Conservation (phyloP, 2,888 invertebrate species). For the Oithona nana region DNA sequence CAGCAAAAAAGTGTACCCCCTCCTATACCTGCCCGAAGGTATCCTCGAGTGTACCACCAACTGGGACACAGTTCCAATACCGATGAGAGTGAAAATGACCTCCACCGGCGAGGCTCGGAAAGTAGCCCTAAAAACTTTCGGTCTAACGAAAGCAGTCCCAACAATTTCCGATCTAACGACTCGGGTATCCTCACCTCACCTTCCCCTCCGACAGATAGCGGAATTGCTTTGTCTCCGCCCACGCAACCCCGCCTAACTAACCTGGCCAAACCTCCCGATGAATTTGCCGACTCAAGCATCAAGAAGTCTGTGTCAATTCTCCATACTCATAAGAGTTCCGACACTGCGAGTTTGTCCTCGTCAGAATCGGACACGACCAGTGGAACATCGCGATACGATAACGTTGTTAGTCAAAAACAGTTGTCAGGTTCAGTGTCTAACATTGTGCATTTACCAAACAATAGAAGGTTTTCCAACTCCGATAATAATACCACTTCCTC, state of each 20-base stretch:
- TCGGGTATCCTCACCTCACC: not conserved
- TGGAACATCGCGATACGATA: not conserved
- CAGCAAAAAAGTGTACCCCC: not conserved
- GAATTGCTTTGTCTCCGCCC: not conserved
- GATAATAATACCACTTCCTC: not conserved
- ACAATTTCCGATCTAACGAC: not conserved
- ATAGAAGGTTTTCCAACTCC: not conserved
- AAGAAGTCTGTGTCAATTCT: not conserved
- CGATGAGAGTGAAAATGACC: not conserved
- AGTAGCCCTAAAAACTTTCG: not conserved
- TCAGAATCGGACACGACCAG: conserved; percentile 1
- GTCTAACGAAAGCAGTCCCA: no score
- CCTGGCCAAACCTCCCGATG: not conserved
- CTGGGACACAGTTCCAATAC: not conserved
- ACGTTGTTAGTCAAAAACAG: not conserved
- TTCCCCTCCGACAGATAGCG: not conserved
- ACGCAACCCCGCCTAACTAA: not conserved
- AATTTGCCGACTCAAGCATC: not conserved
- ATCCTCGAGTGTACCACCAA: not conserved
- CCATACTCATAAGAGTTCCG: not conserved
- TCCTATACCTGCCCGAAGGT: not conserved
- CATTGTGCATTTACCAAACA: not conserved
- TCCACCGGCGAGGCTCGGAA: not conserved
- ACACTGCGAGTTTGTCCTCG: not conserved
- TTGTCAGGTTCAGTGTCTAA: no score